Percentiles rank a stretch among this genome's conserved stretches.
These are phyloP conservation scores for Progne subis DNA, from an alignment of 2,113 vertebrate species.

Conservation along the genomic window DNA sequence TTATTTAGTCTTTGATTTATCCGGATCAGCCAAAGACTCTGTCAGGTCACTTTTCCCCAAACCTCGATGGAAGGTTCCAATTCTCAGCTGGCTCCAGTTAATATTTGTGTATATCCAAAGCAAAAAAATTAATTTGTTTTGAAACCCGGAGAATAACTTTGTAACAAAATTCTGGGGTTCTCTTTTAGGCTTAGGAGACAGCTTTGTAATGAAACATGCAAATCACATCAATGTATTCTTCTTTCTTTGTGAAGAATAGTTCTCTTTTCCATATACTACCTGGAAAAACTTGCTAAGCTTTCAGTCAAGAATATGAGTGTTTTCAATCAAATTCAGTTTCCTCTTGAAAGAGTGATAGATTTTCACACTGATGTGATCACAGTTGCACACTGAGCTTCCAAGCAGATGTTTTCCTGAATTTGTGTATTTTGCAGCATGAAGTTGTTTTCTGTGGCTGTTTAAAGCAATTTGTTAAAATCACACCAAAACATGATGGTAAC, in stretches of 20 bases:
- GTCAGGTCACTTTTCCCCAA: neutral
- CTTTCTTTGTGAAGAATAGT: neutral
- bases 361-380: neutral
- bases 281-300: neutral
- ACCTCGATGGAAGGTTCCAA: accelerated
- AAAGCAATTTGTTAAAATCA: neutral
- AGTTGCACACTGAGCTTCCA: neutral
- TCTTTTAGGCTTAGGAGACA: neutral
- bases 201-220: neutral
- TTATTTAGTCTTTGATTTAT: neutral
- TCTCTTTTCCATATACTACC: neutral
- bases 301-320: neutral
- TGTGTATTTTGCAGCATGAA: neutral
- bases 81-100: neutral
- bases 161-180: neutral
- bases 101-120: neutral
- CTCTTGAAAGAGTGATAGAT: neutral
- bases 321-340: neutral
- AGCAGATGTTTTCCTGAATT: neutral
- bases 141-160: neutral
- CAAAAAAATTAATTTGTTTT: neutral
- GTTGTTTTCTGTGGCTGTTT: neutral
- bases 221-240: neutral
- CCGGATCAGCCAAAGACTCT: neutral
- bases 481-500: neutral